Conservation (phyloP, 2,888 invertebrate genomes). For the Dasypogon diadema region DNA sequence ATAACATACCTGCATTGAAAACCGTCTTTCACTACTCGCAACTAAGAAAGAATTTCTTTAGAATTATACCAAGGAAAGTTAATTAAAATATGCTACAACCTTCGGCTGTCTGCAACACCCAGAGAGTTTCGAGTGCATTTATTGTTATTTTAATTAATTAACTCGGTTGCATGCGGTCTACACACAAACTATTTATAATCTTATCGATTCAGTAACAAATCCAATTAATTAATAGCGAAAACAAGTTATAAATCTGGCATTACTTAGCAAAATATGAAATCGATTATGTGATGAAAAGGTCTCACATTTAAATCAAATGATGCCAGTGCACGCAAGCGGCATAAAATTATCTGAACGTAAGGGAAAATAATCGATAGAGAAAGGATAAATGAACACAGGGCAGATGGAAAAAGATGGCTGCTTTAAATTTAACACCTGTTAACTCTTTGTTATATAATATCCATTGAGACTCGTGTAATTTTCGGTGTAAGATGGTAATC, state of each 20-base stretch:
- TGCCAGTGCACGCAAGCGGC: constrained; percentile 6
- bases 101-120: too few relatives aligned
- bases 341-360: neutral
- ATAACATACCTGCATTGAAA: too few relatives aligned
- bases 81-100: too few relatives aligned
- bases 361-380: neutral
- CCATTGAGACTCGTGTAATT: too few relatives aligned
- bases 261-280: constrained; percentile 26
- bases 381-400: too few relatives aligned
- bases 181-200: neutral
- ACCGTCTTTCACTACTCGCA: too few relatives aligned
- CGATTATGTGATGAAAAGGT: constrained; percentile 35
- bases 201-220: constrained; percentile 5
- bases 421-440: too few relatives aligned
- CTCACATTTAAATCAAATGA: constrained; percentile 29
- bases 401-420: too few relatives aligned
- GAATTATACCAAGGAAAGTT: too few relatives aligned
- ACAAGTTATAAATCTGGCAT: constrained; percentile 29
- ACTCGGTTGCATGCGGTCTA: neutral
- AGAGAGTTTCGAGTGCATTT: neutral
- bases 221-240: constrained; percentile 44
- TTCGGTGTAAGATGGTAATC: too few relatives aligned
- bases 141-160: neutral
- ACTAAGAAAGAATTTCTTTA: too few relatives aligned
- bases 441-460: too few relatives aligned